Evolutionary conservation across 2,113 vertebrate genomes (phyloP), one percentile per base, ranked within the genome.

Genomic region (Fregata magnificens): DNA sequence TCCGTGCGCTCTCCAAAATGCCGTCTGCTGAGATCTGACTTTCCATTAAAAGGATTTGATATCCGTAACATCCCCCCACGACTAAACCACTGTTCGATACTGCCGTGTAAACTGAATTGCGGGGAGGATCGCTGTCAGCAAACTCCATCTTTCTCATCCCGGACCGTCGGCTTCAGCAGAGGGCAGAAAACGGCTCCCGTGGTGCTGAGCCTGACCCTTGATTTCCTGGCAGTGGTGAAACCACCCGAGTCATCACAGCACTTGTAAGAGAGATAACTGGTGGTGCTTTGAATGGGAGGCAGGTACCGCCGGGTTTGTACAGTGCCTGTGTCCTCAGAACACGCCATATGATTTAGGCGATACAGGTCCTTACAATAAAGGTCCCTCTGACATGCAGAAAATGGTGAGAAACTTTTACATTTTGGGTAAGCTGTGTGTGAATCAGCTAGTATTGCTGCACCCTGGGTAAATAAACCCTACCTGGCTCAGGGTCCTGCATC

Each of bases 101-200:
- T 88, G 58, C 83, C 1, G 0, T 56, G 77, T 76, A 49, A 96
- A 67, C 44, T 25, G 74, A n/a, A 79, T 52, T 16, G 1, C 0
- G 0, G 70, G 36, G 44, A 78, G 65, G 34, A 79, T 49, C 1
- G 4, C 62, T 65, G 31, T 1, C 55, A 80, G 82, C 74, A 55
- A 65, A 40, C 45, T 91, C 72, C 38, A 4, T 19, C 67, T 22
- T 82, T 67, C 72, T 72, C 71, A 55, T 59, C 52, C 63, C 0
- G 0, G 58, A 18, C 34, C 0, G 0, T 29, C 1, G 0, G 73
- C 86, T 69, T 66, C 1, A 3, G 59, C 52, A 77, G 67, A 80
- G 59, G 80, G 45, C 61, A 73, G 49, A 63, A 53, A 90, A 82
- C 0, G 1, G 58, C 62, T 69, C 53, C 62, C 2, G 0, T 52